A percentile compares a stretch with the other conserved stretches of the same genome.
Conservation (phyloP, 2,797 vertebrate species). For the Sebastes itinus region DNA sequence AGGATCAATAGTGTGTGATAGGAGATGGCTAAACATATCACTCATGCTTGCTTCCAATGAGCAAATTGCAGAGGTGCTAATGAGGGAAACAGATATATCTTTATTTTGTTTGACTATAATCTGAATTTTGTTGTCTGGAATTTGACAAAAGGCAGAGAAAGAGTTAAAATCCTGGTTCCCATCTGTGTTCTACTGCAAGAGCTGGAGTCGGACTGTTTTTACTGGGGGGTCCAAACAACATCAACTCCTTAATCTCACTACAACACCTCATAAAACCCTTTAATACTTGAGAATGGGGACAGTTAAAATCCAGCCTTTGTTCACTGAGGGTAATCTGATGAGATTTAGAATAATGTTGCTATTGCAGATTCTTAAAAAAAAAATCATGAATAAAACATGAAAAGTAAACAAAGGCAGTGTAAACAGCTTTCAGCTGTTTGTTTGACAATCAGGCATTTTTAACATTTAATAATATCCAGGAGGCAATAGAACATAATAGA, state of each 20-base stretch:
- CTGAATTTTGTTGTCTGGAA: background rate
- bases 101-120: background rate
- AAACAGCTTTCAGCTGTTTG: slow-evolving; percentile 53
- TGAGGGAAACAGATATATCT: background rate
- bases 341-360: slow-evolving; percentile 12
- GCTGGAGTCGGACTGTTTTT: background rate
- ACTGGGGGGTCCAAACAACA: background rate
- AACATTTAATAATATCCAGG: slow-evolving; percentile 59
- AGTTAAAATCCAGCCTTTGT: slow-evolving; percentile 14
- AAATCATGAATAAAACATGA: slow-evolving; percentile 58
- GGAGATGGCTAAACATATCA: background rate
- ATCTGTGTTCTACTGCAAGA: background rate
- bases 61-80: background rate
- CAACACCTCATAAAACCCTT: slow-evolving; percentile 4
- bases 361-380: background rate
- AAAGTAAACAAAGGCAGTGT: slow-evolving; percentile 46
- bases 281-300: slow-evolving; percentile 10
- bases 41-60: background rate
- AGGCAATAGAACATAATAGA: slow-evolving; percentile 1
- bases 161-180: background rate
- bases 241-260: slow-evolving; percentile 6
- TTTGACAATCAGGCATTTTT: slow-evolving; percentile 36
- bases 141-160: background rate
- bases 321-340: slow-evolving; percentile 20
- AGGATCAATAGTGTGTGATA: background rate